Conservation (phyloP, 1,140 invertebrate species). For the Penaeus japonicus region DNA sequence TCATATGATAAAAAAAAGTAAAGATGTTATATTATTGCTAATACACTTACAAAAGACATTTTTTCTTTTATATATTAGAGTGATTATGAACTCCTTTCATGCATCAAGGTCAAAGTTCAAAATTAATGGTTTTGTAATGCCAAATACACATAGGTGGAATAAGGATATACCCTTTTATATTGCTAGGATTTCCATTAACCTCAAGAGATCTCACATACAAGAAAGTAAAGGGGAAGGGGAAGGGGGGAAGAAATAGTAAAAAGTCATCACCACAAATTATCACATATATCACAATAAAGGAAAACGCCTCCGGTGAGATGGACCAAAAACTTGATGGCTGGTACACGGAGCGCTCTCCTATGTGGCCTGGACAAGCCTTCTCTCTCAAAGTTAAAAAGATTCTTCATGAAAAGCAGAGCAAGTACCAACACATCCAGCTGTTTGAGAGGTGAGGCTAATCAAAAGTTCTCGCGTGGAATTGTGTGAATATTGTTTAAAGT, state of each 20-base stretch:
- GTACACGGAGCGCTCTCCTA: constrained; percentile 87
- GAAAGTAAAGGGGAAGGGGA: background rate
- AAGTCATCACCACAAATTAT: background rate
- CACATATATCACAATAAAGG: background rate
- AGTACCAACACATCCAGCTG: constrained; percentile 49
- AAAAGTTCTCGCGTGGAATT: too few relatives aligned
- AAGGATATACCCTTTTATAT: background rate
- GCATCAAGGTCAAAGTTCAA: too few relatives aligned
- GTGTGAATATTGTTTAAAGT: too few relatives aligned
- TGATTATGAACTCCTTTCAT: too few relatives aligned
- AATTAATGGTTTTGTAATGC: too few relatives aligned
- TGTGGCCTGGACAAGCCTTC: constrained; percentile 92
- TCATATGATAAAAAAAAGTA: too few relatives aligned
- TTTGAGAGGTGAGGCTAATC: constrained; percentile 39
- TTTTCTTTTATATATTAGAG: too few relatives aligned
- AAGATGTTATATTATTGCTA: too few relatives aligned
- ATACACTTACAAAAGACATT: too few relatives aligned
- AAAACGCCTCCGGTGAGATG: constrained; percentile 26
- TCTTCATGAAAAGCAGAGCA: constrained; percentile 37
- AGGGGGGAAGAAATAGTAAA: background rate
- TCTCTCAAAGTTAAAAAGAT: constrained; percentile 79
- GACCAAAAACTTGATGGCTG: constrained; percentile 71
- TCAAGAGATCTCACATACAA: background rate
- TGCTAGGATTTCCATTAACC: background rate
- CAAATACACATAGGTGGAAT: background rate